A percentile compares a stretch with the other conserved stretches of the same genome.
Evolutionary conservation across 2,888 invertebrate genomes (phyloP).

Genomic region (Oscheius sp.): DNA sequence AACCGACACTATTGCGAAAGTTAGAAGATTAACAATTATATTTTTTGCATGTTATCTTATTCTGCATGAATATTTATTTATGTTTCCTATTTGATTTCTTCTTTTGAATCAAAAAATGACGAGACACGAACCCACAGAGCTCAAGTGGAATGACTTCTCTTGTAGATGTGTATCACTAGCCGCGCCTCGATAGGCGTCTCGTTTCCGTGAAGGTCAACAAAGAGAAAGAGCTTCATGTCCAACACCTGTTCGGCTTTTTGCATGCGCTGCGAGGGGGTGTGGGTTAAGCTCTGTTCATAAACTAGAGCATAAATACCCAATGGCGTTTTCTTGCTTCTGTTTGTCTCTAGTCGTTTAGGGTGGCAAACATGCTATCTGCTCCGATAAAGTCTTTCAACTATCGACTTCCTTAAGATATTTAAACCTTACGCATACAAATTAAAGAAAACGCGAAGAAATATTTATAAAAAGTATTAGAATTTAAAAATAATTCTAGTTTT

Average conservation of each 20-base stretch:
- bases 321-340: too few species aligned
- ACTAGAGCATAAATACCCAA: too few species aligned
- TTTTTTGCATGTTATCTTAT: background rate
- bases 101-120: too few species aligned
- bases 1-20: constrained; percentile 20
- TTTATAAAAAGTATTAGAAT: too few species aligned
- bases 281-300: constrained; percentile 10
- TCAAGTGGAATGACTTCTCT: constrained; percentile 26
- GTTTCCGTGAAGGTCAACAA: constrained; percentile 30
- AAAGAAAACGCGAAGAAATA: constrained; percentile 4
- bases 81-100: constrained; percentile 1
- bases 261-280: constrained; percentile 19
- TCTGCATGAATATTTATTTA: background rate
- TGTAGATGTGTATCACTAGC: constrained; percentile 31
- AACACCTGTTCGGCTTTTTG: constrained; percentile 26
- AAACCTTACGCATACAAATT: background rate
- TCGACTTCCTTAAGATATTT: too few species aligned
- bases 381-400: constrained; percentile 3
- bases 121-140: too few species aligned
- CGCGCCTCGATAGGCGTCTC: constrained; percentile 23
- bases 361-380: constrained; percentile 19
- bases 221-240: constrained; percentile 23
- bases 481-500: too few species aligned
- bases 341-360: background rate
- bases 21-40: background rate